Conservation (phyloP, 2,888 invertebrate genomes). For the Thera britannica region DNA sequence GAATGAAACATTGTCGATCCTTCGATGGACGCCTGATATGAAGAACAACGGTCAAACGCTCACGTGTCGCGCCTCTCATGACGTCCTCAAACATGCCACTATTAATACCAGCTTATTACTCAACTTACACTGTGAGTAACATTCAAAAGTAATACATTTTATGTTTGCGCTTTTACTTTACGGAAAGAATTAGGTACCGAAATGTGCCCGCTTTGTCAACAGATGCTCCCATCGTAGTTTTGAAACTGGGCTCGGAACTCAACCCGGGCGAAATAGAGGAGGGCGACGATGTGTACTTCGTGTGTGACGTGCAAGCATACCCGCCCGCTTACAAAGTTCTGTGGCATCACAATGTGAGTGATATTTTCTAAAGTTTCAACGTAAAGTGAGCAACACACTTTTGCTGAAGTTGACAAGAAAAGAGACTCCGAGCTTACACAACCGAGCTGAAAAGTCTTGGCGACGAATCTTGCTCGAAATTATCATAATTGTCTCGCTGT, state of each 20-base stretch:
- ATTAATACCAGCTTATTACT: conserved; percentile 92
- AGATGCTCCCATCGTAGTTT: conserved; percentile 76
- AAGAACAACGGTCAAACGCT: conserved; percentile 91
- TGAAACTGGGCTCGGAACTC: conserved; percentile 73
- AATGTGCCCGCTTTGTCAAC: conserved; percentile 37
- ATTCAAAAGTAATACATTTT: conserved; percentile 1
- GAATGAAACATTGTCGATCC: conserved; percentile 91
- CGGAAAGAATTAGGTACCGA: conserved; percentile 1
- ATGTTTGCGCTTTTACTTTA: not conserved
- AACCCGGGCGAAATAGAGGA: conserved; percentile 81
- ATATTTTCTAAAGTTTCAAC: conserved; percentile 26
- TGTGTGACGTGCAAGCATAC: conserved; percentile 76
- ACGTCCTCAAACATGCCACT: conserved; percentile 88
- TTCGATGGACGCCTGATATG: conserved; percentile 90
- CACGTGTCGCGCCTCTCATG: conserved; percentile 92
- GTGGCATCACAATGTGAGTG: conserved; percentile 82
- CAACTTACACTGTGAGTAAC: conserved; percentile 94
- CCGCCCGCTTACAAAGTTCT: conserved; percentile 83
- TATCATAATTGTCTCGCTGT: conserved; percentile 17
- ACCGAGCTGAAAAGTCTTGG: conserved; percentile 25
- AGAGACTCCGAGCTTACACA: conserved; percentile 16
- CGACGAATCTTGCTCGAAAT: conserved; percentile 11
- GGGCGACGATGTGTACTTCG: conserved; percentile 80
- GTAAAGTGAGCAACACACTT: conserved; percentile 27
- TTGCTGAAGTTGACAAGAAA: conserved; percentile 24